These are phyloP conservation scores for Ovibos moschatus DNA, from an alignment of 2,113 vertebrate species.

Conservation along the genomic window DNA sequence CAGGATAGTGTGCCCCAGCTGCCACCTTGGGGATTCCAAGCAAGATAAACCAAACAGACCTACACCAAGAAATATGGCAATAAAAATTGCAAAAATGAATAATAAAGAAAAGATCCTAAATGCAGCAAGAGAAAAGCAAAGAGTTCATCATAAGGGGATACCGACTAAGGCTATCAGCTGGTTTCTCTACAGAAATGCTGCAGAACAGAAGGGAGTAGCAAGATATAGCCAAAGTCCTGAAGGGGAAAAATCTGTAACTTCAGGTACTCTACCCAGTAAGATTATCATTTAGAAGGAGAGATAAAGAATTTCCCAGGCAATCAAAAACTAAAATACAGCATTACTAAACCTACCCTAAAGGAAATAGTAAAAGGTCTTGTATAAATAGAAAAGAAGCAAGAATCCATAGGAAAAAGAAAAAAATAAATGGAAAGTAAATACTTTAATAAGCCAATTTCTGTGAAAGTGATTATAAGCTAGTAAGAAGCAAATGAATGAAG, in stretches of 20 bases:
- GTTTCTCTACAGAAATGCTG: not conserved
- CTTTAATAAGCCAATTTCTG: not conserved
- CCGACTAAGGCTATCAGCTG: not conserved
- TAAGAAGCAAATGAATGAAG: not conserved
- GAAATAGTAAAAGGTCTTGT: not conserved
- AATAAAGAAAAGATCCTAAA: not conserved
- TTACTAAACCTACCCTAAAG: not conserved
- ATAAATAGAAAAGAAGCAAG: not conserved
- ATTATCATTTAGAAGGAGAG: not conserved
- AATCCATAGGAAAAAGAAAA: not conserved
- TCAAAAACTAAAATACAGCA: not conserved
- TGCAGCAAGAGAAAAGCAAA: not conserved
- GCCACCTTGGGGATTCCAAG: not conserved
- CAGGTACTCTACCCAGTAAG: not conserved
- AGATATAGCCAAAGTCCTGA: not conserved
- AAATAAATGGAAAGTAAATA: not conserved
- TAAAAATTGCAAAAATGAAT: not conserved
- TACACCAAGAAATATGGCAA: not conserved
- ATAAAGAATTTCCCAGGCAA: not conserved
- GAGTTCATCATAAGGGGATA: not conserved
- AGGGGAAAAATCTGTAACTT: not conserved
- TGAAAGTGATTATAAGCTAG: not conserved
- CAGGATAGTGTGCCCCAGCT: not conserved
- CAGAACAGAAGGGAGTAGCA: not conserved
- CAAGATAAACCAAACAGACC: not conserved